Evolutionary conservation across 2,797 vertebrate genomes (phyloP), one percentile per base, ranked within the genome.

Genomic region (Schizopygopsis pylzovi): DNA sequence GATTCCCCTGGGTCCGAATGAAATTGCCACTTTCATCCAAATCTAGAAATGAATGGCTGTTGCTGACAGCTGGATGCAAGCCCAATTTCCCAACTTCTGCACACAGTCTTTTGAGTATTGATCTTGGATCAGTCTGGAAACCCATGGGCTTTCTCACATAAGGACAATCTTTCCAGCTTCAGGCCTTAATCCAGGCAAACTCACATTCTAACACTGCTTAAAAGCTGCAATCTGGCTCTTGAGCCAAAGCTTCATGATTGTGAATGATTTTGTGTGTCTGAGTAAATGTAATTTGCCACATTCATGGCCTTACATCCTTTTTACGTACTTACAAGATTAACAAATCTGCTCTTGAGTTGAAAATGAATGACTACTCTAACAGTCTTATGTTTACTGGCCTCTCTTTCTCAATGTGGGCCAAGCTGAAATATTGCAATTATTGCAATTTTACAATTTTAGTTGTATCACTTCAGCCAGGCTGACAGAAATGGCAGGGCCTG

Each of bases 311-410:
- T 63, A 72, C 84, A 80, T 85, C 77, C 20, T 82, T 56, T 70
- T 76, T 71, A 71, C 61, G 73, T 81, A 81, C 39, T 87, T 81
- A 87, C 49, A 85, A 41, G 82, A 73, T 75, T 82, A 85, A 49
- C 63, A 81, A 67, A 33, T 82, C 47, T 63, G 41, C 68, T 68
- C 49, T 52, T 43, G 39, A 76, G 20, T 72, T 83, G 45, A 79
- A n/a, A 87, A 84, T 87, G 43, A 87, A 77, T 81, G 78, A 77
- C 77, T 77, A 39, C 73, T 47, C n/a, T 77, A 10, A 68, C 59
- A 87, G 79, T 85, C 49, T 85, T 54, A 25, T 79, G 49, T 68
- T 59, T 73, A 39, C 43, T 67, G 49, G 25, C 25, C 25, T 59
- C 61, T 39, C 59, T 84, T 45, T 22, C 18, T 63, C 41, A 68